phyloP scores from a whole-genome alignment of 2,113 vertebrate species.

The Willisornis vidua region DNA sequence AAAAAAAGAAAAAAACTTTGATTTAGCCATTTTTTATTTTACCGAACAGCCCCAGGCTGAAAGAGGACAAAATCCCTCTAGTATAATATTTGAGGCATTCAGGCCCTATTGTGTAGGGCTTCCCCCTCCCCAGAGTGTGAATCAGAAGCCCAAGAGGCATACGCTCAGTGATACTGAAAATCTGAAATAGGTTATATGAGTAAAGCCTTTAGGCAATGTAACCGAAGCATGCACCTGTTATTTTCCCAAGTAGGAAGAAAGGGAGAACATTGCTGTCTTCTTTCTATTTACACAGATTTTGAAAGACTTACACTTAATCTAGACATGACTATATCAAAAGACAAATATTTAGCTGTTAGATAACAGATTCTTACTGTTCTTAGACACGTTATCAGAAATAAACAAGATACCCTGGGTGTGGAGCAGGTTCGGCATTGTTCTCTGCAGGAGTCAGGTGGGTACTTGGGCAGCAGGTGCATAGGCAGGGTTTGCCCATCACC shows the following conservation, averaged over 20 bases:
- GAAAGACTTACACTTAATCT: not conserved
- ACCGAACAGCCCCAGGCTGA: not conserved
- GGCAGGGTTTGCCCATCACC: not conserved
- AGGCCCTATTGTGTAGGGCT: not conserved
- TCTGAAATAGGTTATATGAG: not conserved
- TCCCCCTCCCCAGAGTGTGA: not conserved
- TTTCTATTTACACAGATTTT: slow-evolving; percentile 19
- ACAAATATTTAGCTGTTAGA: not conserved
- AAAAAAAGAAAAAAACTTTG: not conserved
- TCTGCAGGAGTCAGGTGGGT: not conserved
- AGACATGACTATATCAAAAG: not conserved
- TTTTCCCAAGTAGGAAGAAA: not conserved
- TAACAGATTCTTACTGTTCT: not conserved
- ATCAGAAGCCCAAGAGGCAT: not conserved
- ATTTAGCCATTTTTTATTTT: not conserved
- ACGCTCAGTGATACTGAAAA: not conserved
- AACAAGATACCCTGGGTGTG: rapidly evolving
- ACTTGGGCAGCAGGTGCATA: rapidly evolving
- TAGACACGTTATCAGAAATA: not conserved
- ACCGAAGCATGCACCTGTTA: not conserved
- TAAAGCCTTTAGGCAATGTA: not conserved
- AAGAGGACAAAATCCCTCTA: not conserved
- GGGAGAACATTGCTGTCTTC: not conserved
- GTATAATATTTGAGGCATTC: not conserved
- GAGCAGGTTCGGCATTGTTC: not conserved